Percentiles rank a stretch among this genome's conserved stretches.
These are phyloP conservation scores for Hesperophylax magnus DNA, from an alignment of 1,140 invertebrate genomes.

Conservation along the genomic window DNA sequence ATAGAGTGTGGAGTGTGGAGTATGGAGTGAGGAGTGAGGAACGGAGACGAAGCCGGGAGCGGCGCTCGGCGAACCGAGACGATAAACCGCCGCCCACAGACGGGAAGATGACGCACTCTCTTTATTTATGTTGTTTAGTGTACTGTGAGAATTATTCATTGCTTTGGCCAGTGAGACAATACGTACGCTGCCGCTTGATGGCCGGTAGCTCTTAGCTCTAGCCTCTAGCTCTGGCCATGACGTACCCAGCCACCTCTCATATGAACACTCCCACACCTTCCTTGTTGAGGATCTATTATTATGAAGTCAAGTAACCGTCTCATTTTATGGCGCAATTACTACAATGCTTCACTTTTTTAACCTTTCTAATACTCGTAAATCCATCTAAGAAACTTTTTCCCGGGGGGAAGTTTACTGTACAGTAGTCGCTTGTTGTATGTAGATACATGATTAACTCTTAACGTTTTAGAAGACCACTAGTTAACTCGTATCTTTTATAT, in stretches of 20 bases:
- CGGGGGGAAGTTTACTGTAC: too few species aligned
- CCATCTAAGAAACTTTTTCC: too few species aligned
- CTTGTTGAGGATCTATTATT: not conserved
- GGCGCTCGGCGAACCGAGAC: not conserved
- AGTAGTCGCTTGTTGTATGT: too few species aligned
- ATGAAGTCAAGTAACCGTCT: not conserved
- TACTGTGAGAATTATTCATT: constrained; percentile 28
- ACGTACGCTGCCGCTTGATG: not conserved
- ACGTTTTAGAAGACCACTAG: too few species aligned
- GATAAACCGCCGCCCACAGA: constrained; percentile 3
- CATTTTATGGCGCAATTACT: constrained; percentile 7
- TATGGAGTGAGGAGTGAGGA: not conserved
- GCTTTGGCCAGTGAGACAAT: constrained; percentile 11
- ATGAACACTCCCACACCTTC: not conserved
- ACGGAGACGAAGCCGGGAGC: not conserved
- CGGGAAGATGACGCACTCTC: constrained; percentile 21
- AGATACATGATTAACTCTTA: too few species aligned
- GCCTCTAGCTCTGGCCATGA: not conserved
- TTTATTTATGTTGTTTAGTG: constrained; percentile 21
- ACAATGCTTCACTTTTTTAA: too few species aligned
- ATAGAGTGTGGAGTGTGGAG: not conserved
- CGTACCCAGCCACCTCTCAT: not conserved
- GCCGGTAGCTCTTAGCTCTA: not conserved
- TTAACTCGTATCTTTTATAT: too few species aligned
- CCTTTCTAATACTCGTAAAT: too few species aligned